Conservation (phyloP, 2,113 vertebrate species). For the human (Homo sapiens) region GRCh38 chr9:106468001-106468500, state of each 20-base stretch:
- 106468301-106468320: neutral
- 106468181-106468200: neutral
- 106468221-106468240: neutral
- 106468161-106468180: no score
- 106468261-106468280: neutral
- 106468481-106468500: neutral
- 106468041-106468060: conserved; percentile 71
- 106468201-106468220: neutral
- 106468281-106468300: conserved; percentile 49
- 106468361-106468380: conserved; percentile 30
- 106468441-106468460: neutral
- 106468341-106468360: conserved; percentile 43
- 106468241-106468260: neutral
- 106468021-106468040: conserved; percentile 74
- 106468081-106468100: conserved; percentile 63
- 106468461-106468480: neutral
- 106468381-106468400: neutral
- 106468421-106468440: neutral
- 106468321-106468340: neutral
- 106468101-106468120: conserved; percentile 39
- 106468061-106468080: conserved; percentile 68
- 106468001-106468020: conserved; percentile 71
- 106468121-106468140: neutral
- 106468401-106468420: neutral
- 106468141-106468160: neutral